Evolutionary conservation across 2,797 vertebrate genomes (phyloP), one percentile per base, ranked within the genome.

Genomic region (Acomys russatus): DNA sequence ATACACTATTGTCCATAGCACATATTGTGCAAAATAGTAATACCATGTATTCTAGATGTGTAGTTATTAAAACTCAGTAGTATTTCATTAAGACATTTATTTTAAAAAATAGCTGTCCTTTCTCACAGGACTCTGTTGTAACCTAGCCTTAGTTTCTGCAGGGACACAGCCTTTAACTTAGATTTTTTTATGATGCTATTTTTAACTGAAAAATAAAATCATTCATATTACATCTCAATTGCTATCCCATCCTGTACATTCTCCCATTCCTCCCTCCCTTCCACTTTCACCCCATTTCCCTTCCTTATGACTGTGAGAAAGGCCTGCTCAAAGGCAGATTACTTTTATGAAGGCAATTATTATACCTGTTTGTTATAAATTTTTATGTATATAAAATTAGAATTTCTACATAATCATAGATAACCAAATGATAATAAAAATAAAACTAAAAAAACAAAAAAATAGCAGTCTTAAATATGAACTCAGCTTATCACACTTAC

Each of bases 361-460:
- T 78, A 87, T 82, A 51, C 23, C 59, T 80, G 5, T 84, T 94
- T 38, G 23, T 33, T 76, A 9, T 91, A 51, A 95, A 92, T 86
- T 79, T 96, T 92, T 76, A 86, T 56, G 73, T 25, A 88, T 92
- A 77, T 38, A 94, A 92, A 90, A 86, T 88, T 92, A 78, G 61
- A 71, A 76, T 54, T 86, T 90, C 71, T 92, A 88, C 1, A 68
- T 15, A 61, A 92, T 12, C 22, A 80, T 2, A 94, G 64, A 96
- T 80, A 92, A 78, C 20, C 84, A 96, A 96, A 96, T 71, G 6
- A 77, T 78, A 74, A 90, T 76, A 74, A 92, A 92, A 90, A 77
- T 79, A n/a, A 90, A 96, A 89, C 70, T 15, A 92, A 96, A n/a
- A 18, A 88, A 66, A 0, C 11, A 92, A 96, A n/a, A 18, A 88